Percentiles rank a stretch among this genome's conserved stretches.
Evolutionary conservation across 2,797 vertebrate genomes (phyloP).

Genomic region (Phoeniculus purpureus): DNA sequence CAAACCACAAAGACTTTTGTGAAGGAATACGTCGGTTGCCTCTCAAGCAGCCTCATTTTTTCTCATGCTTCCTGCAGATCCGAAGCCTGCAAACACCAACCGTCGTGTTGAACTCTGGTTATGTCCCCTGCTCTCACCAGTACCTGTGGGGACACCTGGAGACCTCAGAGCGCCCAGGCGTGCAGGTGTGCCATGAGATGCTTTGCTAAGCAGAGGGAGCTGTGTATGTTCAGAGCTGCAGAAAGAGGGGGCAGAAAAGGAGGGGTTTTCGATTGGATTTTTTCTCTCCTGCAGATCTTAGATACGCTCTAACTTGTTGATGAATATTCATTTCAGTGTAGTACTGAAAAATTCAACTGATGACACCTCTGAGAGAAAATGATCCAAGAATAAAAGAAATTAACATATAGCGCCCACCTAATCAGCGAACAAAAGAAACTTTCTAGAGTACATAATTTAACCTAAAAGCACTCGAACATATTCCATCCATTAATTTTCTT

Average conservation of each 20-base stretch:
- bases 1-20: fast-evolving
- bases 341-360: conserved; percentile 40
- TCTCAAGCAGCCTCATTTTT: neutral
- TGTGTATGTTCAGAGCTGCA: neutral
- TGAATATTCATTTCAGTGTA: conserved; percentile 63
- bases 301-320: conserved; percentile 22
- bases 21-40: too few species aligned
- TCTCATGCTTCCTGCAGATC: neutral
- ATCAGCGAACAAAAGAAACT: conserved; percentile 47
- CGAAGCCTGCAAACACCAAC: neutral
- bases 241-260: neutral
- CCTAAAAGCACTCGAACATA: conserved; percentile 4
- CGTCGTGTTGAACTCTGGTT: fast-evolving
- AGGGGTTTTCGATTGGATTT: neutral
- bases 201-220: neutral
- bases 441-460: conserved; percentile 52
- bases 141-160: neutral
- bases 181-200: fast-evolving
- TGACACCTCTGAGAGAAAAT: conserved; percentile 51
- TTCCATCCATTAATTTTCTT: conserved; percentile 25
- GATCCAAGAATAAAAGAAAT: conserved; percentile 68
- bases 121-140: fast-evolving
- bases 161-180: neutral
- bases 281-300: conserved; percentile 14
- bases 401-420: conserved; percentile 67